Percentiles rank a stretch among this genome's conserved stretches.
Evolutionary conservation across 2,888 invertebrate genomes (phyloP).

Genomic region (Idaea straminata): DNA sequence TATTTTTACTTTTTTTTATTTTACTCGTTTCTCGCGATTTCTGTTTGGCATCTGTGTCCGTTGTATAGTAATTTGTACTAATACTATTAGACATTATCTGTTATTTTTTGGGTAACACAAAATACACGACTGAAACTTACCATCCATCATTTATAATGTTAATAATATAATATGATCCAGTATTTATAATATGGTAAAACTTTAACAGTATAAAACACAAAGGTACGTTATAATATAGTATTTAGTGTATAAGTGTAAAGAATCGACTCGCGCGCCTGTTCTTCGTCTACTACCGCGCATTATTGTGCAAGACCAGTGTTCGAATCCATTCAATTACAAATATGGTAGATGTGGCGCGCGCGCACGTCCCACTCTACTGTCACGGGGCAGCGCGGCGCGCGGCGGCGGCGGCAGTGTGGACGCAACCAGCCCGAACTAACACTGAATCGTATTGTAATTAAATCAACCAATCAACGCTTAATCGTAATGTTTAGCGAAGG

Average conservation of each 20-base stretch:
- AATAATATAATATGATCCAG: neutral
- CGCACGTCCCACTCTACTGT: conserved; percentile 62
- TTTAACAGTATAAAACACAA: neutral
- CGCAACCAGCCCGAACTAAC: conserved; percentile 1
- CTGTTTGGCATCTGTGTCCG: neutral
- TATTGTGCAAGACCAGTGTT: conserved; percentile 72
- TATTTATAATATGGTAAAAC: neutral
- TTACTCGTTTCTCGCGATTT: neutral
- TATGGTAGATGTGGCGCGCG: conserved; percentile 67
- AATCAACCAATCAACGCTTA: conserved; percentile 34
- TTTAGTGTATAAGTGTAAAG: conserved; percentile 15
- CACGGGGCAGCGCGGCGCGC: neutral
- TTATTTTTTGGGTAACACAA: neutral
- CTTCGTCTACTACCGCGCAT: conserved; percentile 57
- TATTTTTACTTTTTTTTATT: neutral
- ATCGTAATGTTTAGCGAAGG: conserved; percentile 20
- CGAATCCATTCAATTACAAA: conserved; percentile 75
- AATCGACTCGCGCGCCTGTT: conserved; percentile 41
- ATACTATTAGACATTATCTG: neutral
- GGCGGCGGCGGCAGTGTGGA: neutral
- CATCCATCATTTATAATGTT: neutral
- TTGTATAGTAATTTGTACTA: neutral
- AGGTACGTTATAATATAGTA: neutral
- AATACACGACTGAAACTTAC: neutral
- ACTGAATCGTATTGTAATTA: conserved; percentile 22